phyloP scores from a whole-genome alignment of 2,113 vertebrate species.

The Melanerpes formicivorus region DNA sequence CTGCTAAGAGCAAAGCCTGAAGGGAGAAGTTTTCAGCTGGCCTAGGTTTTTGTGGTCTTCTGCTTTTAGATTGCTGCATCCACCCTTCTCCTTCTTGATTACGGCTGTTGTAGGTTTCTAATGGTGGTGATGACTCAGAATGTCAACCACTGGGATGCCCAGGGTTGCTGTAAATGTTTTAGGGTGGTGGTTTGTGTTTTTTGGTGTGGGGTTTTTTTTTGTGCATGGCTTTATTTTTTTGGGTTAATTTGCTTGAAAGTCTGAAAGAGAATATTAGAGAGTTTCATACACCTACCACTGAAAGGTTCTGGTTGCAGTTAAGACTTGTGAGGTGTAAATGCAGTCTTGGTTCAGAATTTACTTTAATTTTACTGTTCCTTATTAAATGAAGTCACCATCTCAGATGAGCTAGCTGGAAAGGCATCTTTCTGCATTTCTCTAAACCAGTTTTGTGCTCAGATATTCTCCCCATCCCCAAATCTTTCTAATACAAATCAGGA shows the following conservation, averaged over 20 bases:
- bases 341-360: background rate
- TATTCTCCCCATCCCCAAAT: background rate
- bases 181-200: background rate
- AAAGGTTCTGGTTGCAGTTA: background rate
- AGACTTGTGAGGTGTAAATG: background rate
- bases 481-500: background rate
- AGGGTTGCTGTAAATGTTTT: background rate
- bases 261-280: background rate
- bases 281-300: background rate
- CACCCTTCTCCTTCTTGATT: background rate
- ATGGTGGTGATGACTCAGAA: background rate
- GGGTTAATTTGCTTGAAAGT: background rate
- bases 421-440: background rate
- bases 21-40: background rate
- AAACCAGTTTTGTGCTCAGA: background rate
- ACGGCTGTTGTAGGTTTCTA: background rate
- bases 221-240: background rate
- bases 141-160: background rate
- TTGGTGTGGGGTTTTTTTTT: background rate
- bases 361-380: background rate
- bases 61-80: background rate
- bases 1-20: background rate
- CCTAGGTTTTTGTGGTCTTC: background rate
- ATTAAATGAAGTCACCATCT: background rate
- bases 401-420: background rate